Base-by-base conservation (phyloP, 2,888 invertebrate genomes). In the Ophion obscuratus region DNA sequence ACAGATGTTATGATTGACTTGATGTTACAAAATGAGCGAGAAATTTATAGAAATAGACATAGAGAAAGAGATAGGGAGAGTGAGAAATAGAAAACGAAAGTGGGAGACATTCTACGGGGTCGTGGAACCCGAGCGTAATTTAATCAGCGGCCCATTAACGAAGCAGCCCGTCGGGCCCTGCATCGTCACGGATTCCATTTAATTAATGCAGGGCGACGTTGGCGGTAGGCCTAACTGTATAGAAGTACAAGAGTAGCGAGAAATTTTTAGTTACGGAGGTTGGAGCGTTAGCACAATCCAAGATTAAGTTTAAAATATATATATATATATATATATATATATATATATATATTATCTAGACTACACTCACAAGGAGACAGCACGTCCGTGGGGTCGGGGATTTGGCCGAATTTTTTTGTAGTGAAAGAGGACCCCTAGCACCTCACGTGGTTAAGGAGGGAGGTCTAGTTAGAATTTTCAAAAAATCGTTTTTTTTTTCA, bases 111-210 rank as follows among this genome's bases (percentile, higher is more conserved):
- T 75, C 57, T 71, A 76, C 81, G 84, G 81, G 87, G 88, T 88
- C 88, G 88, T 87, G 87, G 89, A 90, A 91, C 90, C 88, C 88
- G 83, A 53, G 85, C 82, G 87, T 91, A 92, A 92, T 91, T 91
- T 91, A 93, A 93, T 93, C 90, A 91, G 89, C 88, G 89, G 88
- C 87, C 90, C 91, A 91, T 92, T 93, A 92, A 89, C 89, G 86
- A 85, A 83, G 53, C 53, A 53, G 87, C 88, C 88, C 89, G 90
- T 90, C 89, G 89, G 91, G 87, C 86, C 88, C 88, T 89, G 88
- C 90, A 88, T 90, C 90, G 90, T 90, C 91, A 91, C 89, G 90
- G 90, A 90, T 91, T 89, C 88, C 89, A 89, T 91, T 89, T 91
- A 92, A 93, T 92, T 92, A 93, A 92, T 92, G 90, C 91, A 88